Conservation (phyloP, 1,140 invertebrate species). For the Radopholus similis region DNA sequence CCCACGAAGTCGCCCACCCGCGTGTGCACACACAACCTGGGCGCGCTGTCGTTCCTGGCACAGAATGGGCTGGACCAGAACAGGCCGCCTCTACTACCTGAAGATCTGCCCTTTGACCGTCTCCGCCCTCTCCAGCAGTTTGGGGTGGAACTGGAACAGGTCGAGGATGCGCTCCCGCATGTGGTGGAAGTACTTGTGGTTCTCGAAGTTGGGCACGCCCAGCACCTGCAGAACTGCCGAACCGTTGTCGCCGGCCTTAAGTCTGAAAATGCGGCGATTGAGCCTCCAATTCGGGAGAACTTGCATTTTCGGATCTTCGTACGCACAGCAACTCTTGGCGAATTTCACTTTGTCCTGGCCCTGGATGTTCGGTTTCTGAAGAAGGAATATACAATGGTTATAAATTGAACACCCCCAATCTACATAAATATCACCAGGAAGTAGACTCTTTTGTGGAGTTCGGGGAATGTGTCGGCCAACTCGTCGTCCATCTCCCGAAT, state of each 20-base stretch:
- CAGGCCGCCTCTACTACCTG: background rate
- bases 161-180: conserved; percentile 2
- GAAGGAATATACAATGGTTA: background rate
- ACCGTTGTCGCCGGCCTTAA: background rate
- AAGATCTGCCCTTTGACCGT: background rate
- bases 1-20: conserved; percentile 27
- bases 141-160: background rate
- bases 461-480: background rate
- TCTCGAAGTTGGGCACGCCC: background rate
- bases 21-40: conserved; percentile 32
- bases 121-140: conserved; percentile 3
- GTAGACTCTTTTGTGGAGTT: conserved; percentile 2
- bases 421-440: background rate
- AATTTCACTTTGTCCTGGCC: background rate
- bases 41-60: conserved; percentile 11
- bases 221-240: background rate
- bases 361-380: background rate
- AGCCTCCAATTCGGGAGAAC: too few relatives aligned
- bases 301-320: conserved; percentile 9
- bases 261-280: too few relatives aligned
- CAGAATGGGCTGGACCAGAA: conserved; percentile 13
- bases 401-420: conserved; percentile 4
- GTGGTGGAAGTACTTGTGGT: conserved; percentile 4
- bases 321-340: conserved; percentile 8
- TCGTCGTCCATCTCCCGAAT: background rate